Percentiles rank a stretch among this genome's conserved stretches.
Evolutionary conservation across 2,113 vertebrate species (phyloP).

Genomic region (Brachionichthys hirsutus): DNA sequence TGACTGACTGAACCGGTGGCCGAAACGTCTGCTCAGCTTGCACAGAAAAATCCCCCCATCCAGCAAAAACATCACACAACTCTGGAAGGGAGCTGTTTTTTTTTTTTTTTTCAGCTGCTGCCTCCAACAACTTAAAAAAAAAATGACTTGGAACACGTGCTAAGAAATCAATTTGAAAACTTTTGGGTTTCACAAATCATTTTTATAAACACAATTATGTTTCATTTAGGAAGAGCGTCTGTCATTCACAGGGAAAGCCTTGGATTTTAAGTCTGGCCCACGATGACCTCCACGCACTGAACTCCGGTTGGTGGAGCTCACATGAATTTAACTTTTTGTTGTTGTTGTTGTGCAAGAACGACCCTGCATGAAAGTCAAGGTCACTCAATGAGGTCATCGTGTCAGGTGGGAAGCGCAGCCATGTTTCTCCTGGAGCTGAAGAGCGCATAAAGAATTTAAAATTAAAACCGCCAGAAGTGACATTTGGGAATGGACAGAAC

Average conservation of each 20-base stretch:
- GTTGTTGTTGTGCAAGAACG: conserved; percentile 12
- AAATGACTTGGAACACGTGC: conserved; percentile 64
- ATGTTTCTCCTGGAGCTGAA: conserved; percentile 35
- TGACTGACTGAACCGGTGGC: conserved; percentile 75
- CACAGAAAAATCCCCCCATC: conserved; percentile 74
- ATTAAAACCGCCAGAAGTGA: not conserved
- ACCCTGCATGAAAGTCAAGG: conserved; percentile 31
- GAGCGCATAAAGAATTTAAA: not conserved
- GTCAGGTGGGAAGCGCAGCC: conserved; percentile 34
- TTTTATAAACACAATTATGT: conserved; percentile 45
- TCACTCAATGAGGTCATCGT: conserved; percentile 45
- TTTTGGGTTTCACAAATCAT: conserved; percentile 47
- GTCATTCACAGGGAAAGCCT: conserved; percentile 56
- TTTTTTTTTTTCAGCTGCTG: conserved; percentile 35
- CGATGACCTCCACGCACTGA: conserved; percentile 48
- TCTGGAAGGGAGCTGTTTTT: conserved; percentile 43
- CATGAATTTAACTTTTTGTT: conserved; percentile 12
- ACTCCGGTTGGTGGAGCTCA: conserved; percentile 23
- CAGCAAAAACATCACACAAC: conserved; percentile 78
- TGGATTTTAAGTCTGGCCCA: conserved; percentile 63
- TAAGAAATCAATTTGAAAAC: conserved; percentile 53
- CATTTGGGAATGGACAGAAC: not conserved
- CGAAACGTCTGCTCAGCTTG: conserved; percentile 77
- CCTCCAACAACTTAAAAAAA: conserved; percentile 66
- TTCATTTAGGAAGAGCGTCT: conserved; percentile 54